Evolutionary conservation across 2,113 vertebrate species (phyloP).

Genomic region (Semnornis frantzii): DNA sequence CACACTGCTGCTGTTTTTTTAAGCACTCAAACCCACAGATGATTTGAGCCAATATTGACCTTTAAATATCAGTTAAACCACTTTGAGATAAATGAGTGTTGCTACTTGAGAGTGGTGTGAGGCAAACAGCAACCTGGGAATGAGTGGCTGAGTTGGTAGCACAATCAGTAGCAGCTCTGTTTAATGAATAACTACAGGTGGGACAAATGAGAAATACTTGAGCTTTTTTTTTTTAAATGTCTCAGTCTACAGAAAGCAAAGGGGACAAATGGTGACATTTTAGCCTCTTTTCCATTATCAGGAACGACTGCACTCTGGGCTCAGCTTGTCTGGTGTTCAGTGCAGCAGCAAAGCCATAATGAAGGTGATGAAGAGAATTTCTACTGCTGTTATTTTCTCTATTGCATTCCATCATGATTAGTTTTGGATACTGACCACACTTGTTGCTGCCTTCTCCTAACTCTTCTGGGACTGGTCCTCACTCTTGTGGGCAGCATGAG

Average conservation of each 20-base stretch:
- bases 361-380: background rate
- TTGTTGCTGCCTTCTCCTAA: background rate
- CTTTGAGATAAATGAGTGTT: slow-evolving; percentile 43
- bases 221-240: background rate
- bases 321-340: background rate
- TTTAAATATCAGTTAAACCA: slow-evolving; percentile 64
- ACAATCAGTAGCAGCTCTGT: background rate
- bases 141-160: background rate
- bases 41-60: slow-evolving; percentile 56
- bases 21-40: slow-evolving; percentile 17
- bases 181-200: slow-evolving; percentile 6
- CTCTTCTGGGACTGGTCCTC: background rate
- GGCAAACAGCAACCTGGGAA: background rate
- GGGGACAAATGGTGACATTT: background rate
- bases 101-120: slow-evolving; percentile 6
- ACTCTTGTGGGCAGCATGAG: accelerated
- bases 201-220: background rate
- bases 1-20: background rate
- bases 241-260: background rate
- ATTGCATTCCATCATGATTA: accelerated
- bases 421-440: background rate
- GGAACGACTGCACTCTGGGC: background rate
- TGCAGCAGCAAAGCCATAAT: background rate
- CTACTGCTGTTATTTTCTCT: background rate
- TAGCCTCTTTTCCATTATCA: background rate